Percentiles rank a stretch among this genome's conserved stretches.
Conservation (phyloP, 30 jellyfish, hydroid and myxozoan species). For the Pelagia noctiluca region DNA sequence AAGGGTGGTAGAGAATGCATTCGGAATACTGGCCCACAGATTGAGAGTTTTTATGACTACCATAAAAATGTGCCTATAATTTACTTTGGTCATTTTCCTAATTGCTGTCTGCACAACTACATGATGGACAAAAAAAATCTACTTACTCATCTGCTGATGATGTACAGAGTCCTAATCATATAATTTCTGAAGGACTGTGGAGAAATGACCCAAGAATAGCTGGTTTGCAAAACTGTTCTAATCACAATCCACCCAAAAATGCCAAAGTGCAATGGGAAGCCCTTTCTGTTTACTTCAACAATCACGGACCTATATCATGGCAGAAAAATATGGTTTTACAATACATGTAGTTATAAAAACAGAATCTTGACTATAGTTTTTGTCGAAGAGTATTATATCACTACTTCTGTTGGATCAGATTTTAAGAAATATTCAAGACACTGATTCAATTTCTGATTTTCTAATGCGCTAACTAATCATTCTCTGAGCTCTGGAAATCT, state of each 20-base stretch:
- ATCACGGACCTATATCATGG: neutral
- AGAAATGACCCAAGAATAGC: neutral
- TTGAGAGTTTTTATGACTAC: conserved; percentile 4
- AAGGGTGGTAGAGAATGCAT: no score
- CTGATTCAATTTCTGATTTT: no score
- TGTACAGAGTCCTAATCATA: conserved; percentile 2
- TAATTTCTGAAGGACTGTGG: neutral
- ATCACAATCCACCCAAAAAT: conserved; percentile 12
- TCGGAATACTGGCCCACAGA: conserved; percentile 22
- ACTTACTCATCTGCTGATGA: conserved; percentile 11
- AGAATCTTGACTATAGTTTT: no score
- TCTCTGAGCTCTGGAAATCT: no score
- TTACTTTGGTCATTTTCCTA: neutral
- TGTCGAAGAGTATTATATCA: no score
- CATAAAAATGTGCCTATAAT: conserved; percentile 7
- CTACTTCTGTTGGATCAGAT: no score
- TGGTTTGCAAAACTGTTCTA: conserved; percentile 16
- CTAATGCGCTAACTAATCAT: no score
- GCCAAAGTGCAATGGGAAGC: conserved; percentile 6
- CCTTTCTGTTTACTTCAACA: neutral
- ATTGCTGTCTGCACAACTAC: conserved; percentile 16
- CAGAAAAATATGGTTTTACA: neutral
- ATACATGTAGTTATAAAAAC: no score
- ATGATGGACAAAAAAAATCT: conserved; percentile 1
- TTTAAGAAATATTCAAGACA: no score